Percentiles rank a stretch among this genome's conserved stretches.
phyloP scores from a whole-genome alignment of 1,140 invertebrate species.

The Conus ventricosus region DNA sequence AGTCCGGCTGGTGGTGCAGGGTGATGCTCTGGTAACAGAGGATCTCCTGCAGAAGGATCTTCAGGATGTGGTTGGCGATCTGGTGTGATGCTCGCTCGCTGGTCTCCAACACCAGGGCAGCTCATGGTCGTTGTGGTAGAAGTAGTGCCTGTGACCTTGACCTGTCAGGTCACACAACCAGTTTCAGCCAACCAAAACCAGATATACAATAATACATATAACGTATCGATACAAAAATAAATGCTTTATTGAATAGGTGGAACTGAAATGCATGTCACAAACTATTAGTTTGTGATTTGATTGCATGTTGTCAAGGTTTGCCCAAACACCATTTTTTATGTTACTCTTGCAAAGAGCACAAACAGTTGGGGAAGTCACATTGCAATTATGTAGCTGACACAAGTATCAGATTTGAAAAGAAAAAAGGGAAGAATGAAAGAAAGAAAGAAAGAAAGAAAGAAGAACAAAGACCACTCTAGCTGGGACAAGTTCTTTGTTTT shows the following conservation, averaged over 20 bases:
- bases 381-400: too few relatives aligned
- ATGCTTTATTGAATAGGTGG: background rate
- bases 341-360: too few relatives aligned
- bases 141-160: slow-evolving; percentile 46
- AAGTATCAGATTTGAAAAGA: too few relatives aligned
- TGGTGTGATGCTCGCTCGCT: slow-evolving; percentile 79
- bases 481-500: too few relatives aligned
- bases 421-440: too few relatives aligned
- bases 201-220: background rate
- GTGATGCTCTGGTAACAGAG: slow-evolving; percentile 80
- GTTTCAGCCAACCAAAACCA: background rate
- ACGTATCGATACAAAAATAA: background rate
- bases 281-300: background rate
- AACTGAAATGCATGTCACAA: background rate
- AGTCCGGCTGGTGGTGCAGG: slow-evolving; percentile 71
- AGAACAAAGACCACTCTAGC: too few relatives aligned
- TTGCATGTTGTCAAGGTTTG: background rate
- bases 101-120: slow-evolving; percentile 67
- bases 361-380: too few relatives aligned
- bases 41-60: slow-evolving; percentile 81
- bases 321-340: too few relatives aligned
- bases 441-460: too few relatives aligned
- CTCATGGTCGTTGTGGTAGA: slow-evolving; percentile 63
- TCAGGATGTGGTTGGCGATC: slow-evolving; percentile 80
- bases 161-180: slow-evolving; percentile 17